Percentiles rank a stretch among this genome's conserved stretches.
Evolutionary conservation across 2,888 invertebrate genomes (phyloP).

Genomic region (Galerucella nymphaeae): DNA sequence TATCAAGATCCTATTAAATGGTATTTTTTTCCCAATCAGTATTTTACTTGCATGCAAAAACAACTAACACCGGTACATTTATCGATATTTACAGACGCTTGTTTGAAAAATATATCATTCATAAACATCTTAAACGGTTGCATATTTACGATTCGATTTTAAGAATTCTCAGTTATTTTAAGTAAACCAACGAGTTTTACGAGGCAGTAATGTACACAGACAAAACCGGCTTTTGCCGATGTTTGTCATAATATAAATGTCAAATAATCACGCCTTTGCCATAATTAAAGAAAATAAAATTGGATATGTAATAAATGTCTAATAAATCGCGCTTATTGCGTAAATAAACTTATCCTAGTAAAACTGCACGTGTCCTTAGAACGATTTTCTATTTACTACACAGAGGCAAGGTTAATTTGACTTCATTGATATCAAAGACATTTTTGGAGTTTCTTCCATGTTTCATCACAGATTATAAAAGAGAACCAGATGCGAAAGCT

Average conservation of each 20-base stretch:
- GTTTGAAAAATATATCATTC: conserved; percentile 9
- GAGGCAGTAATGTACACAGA: conserved; percentile 30
- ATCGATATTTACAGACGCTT: background rate
- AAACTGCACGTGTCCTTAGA: conserved; percentile 29
- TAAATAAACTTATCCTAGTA: conserved; percentile 40
- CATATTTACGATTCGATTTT: conserved; percentile 4
- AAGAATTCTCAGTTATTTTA: conserved; percentile 19
- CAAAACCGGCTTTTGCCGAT: conserved; percentile 37
- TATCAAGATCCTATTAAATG: no score
- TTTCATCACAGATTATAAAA: no score
- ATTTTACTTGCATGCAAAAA: background rate
- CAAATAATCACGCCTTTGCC: conserved; percentile 30
- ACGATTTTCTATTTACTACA: background rate
- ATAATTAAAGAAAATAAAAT: conserved; percentile 21
- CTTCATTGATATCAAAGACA: background rate
- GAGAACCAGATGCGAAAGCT: no score
- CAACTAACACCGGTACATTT: background rate
- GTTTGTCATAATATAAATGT: conserved; percentile 37
- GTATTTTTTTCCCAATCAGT: background rate
- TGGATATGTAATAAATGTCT: conserved; percentile 42
- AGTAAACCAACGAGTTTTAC: conserved; percentile 30
- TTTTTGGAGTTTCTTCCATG: no score
- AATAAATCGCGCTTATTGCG: conserved; percentile 45
- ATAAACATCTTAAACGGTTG: conserved; percentile 12
- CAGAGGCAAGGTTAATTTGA: background rate